A percentile compares a stretch with the other conserved stretches of the same genome.
Conservation (phyloP, 1,140 invertebrate species). For the Ceratina calcarata region DNA sequence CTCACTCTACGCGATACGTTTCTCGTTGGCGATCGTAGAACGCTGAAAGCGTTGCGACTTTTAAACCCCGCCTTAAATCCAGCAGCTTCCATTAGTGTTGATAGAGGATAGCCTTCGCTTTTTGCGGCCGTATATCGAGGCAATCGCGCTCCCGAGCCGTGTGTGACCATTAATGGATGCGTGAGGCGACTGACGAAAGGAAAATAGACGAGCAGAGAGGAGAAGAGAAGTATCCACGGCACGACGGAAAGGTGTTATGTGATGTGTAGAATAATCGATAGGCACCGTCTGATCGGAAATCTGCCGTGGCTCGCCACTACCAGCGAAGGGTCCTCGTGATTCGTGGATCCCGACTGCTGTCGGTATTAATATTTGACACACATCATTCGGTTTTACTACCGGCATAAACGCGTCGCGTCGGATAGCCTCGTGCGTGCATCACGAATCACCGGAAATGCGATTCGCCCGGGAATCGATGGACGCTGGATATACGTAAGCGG, state of each 20-base stretch:
- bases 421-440: conserved; percentile 59
- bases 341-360: conserved; percentile 15
- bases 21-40: neutral
- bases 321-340: conserved; percentile 35
- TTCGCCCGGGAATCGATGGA: conserved; percentile 66
- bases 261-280: conserved; percentile 40
- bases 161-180: conserved; percentile 14
- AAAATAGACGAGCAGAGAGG: neutral
- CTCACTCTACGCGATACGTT: neutral
- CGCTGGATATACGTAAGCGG: conserved; percentile 21
- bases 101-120: neutral
- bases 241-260: conserved; percentile 20
- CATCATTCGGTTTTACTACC: conserved; percentile 69
- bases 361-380: conserved; percentile 68
- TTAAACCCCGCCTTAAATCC: neutral
- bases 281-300: conserved; percentile 49
- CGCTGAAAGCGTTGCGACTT: neutral
- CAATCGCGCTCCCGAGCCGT: neutral
- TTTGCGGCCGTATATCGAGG: neutral
- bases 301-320: conserved; percentile 13
- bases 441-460: conserved; percentile 70
- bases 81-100: neutral
- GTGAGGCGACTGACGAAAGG: neutral
- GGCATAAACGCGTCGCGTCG: conserved; percentile 67
- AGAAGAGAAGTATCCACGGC: conserved; percentile 4